Evolutionary conservation across 2,888 invertebrate species (phyloP).

Genomic region (Eupithecia inturbata): DNA sequence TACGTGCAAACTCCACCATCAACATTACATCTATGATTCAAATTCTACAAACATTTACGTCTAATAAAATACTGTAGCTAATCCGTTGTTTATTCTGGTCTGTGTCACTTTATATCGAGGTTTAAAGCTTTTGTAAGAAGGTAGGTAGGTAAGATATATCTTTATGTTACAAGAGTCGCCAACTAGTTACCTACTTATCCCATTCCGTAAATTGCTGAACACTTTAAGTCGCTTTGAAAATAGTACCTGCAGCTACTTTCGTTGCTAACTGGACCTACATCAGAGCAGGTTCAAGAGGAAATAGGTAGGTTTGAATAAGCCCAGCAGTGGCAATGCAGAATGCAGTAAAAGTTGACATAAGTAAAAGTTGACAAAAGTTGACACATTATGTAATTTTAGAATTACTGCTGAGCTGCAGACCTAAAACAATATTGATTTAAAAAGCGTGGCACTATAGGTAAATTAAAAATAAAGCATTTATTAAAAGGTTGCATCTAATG

Average conservation of each 20-base stretch:
- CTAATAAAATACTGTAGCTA: constrained; percentile 29
- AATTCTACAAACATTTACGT: constrained; percentile 40
- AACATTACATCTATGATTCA: background rate
- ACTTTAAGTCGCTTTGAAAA: background rate
- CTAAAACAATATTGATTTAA: too few species aligned
- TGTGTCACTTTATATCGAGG: constrained; percentile 15
- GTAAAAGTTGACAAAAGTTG: too few species aligned
- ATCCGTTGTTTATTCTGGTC: constrained; percentile 11
- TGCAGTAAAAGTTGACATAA: too few species aligned
- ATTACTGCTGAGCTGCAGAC: too few species aligned
- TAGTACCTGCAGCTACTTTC: background rate
- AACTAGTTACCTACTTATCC: background rate
- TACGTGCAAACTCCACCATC: background rate
- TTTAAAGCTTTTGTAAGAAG: background rate
- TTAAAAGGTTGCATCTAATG: background rate
- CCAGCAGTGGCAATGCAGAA: too few species aligned
- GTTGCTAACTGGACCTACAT: too few species aligned
- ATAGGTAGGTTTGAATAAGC: too few species aligned
- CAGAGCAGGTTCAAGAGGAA: too few species aligned
- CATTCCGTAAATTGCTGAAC: background rate
- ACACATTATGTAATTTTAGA: too few species aligned
- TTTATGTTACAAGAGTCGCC: background rate
- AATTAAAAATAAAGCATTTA: too few species aligned
- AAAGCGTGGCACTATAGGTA: too few species aligned
- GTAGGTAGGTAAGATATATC: background rate